These are phyloP conservation scores for Orthonychiurus folsomi DNA, from an alignment of 2,888 invertebrate genomes.

Conservation along the genomic window DNA sequence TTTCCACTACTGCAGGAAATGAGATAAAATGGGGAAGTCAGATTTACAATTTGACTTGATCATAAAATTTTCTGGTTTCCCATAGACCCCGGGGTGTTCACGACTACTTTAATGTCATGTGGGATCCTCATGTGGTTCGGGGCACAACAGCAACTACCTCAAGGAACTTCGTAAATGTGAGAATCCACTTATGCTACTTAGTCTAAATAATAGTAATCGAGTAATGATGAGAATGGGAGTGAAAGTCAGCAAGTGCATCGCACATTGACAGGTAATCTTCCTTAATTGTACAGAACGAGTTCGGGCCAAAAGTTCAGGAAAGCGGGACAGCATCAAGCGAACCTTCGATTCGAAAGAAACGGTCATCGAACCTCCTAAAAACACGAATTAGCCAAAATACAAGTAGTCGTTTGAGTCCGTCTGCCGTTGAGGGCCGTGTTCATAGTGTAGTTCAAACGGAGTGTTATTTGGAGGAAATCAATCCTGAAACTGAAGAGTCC, in stretches of 20 bases:
- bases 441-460: conserved; percentile 87
- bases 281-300: background rate
- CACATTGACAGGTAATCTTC: too few species aligned
- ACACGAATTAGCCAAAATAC: background rate
- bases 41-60: too few species aligned
- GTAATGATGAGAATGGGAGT: too few species aligned
- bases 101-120: conserved; percentile 39
- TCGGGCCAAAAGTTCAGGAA: conserved; percentile 6
- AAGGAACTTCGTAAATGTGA: background rate
- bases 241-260: background rate
- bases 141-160: conserved; percentile 27
- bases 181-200: background rate
- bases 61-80: too few species aligned
- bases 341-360: conserved; percentile 12
- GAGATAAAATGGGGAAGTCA: too few species aligned
- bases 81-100: conserved; percentile 39
- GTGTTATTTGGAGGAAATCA: conserved; percentile 66
- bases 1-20: too few species aligned
- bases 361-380: conserved; percentile 5
- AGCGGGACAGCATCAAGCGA: background rate
- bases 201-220: background rate
- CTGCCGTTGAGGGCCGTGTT: conserved; percentile 69
- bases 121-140: conserved; percentile 38
- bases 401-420: conserved; percentile 48
- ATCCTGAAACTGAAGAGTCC: conserved; percentile 15